Evolutionary conservation across 2,113 vertebrate species (phyloP).

Genomic region (Rhabdornis inornatus): DNA sequence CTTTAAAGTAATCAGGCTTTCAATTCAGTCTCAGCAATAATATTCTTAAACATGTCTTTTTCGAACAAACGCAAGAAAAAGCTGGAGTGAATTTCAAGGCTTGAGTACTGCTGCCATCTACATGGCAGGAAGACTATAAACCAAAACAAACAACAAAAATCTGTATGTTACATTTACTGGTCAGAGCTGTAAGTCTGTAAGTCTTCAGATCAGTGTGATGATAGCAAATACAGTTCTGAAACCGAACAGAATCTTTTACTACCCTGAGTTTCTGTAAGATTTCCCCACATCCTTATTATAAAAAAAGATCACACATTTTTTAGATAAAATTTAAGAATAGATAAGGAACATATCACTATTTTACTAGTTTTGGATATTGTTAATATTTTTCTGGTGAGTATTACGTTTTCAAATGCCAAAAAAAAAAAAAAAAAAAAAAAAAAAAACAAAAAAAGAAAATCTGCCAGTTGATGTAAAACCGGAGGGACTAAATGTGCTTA

Average conservation of each 20-base stretch:
- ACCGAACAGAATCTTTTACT: background rate
- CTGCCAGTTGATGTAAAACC: background rate
- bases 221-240: background rate
- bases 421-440: background rate
- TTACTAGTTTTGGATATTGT: background rate
- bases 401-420: background rate
- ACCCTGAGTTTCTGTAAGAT: background rate
- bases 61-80: background rate
- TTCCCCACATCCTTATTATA: background rate
- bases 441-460: background rate
- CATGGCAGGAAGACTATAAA: constrained; percentile 65
- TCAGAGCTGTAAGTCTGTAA: background rate
- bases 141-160: constrained; percentile 31
- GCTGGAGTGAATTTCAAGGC: constrained; percentile 48
- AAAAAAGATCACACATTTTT: background rate
- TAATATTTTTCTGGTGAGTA: background rate
- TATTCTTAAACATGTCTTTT: constrained; percentile 12
- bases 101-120: constrained; percentile 78
- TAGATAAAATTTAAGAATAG: background rate
- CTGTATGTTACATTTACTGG: background rate
- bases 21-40: background rate
- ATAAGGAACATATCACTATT: background rate
- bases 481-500: background rate
- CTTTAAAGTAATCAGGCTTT: constrained; percentile 19
- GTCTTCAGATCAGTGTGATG: background rate